Base-by-base conservation (phyloP, 2,113 vertebrate species). In the Columbina picui region DNA sequence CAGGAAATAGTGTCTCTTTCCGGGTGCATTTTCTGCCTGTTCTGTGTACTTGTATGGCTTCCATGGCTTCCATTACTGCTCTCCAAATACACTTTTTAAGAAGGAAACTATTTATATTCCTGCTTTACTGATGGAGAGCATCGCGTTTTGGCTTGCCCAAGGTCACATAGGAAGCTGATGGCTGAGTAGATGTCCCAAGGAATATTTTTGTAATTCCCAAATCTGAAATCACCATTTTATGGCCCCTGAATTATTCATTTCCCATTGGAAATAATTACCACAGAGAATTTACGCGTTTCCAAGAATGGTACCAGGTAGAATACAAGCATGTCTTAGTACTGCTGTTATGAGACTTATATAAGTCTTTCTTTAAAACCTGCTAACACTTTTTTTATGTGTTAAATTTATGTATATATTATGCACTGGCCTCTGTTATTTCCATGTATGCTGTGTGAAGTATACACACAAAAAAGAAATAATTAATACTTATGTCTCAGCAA, bases 181-280 rank as follows among this genome's bases (percentile, higher is more conserved):
- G 59, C 14, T 57, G 45, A 68, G 14, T 49, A 84, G 43, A 30
- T 75, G 19, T 56, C 64, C 22, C 41, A 45, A 36, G 9, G 52
- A 69, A 16, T 82, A 53, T n/a, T 83, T 91, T 36, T 55, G 20
- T 69, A 74, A 90, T 84, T 94, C 67, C 15, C 49, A 80, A 61
- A 85, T 79, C 50, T 45, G 15, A 63, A 91, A 89, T 91, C 41
- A 57, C 8, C 50, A 34, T 82, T 84, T 94, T 34, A 82, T 41
- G 12, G 14, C 3, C 36, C 27, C 30, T 93, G 78, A 80, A 89
- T 83, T 93, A 94, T 76, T 94, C 5, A 85, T 93, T 85, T 91
- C 41, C 49, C 70, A 32, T 30, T 87, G 55, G 53, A 89, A 96
- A 89, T 82, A 93, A 82, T 91, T 93, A 80, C 57, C 20, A 30